A percentile compares a stretch with the other conserved stretches of the same genome.
Conservation (phyloP, 1,140 invertebrate genomes). For the Anadara kagoshimensis region DNA sequence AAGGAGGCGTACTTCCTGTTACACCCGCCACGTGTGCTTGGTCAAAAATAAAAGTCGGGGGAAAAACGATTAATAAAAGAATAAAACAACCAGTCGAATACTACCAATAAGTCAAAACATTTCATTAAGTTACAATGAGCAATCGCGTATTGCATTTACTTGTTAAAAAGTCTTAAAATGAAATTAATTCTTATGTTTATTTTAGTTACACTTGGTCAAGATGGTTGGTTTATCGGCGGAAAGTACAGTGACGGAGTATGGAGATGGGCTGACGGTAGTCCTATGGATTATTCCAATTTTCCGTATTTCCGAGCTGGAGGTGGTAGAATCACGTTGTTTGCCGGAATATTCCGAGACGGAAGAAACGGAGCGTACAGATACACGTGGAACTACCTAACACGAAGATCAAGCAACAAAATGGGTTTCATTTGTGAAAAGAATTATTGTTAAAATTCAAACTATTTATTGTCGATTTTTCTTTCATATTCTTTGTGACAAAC, state of each 20-base stretch:
- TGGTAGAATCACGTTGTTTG: neutral
- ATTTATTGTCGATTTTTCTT: too few relatives aligned
- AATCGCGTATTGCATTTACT: too few relatives aligned
- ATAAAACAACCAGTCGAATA: too few relatives aligned
- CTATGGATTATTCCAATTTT: slow-evolving; percentile 2
- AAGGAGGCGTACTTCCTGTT: too few relatives aligned
- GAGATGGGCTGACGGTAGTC: slow-evolving; percentile 4
- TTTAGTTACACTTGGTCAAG: neutral
- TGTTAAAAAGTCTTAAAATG: too few relatives aligned
- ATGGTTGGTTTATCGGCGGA: slow-evolving; percentile 4
- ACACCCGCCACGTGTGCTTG: too few relatives aligned
- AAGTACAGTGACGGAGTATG: neutral
- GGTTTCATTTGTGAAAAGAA: slow-evolving; percentile 11
- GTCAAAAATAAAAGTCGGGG: too few relatives aligned
- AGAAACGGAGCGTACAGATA: neutral
- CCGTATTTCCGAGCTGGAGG: neutral
- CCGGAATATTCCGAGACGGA: neutral
- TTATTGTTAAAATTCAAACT: neutral
- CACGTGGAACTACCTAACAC: neutral
- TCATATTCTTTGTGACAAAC: too few relatives aligned
- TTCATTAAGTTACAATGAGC: too few relatives aligned
- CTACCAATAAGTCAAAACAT: too few relatives aligned
- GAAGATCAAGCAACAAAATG: neutral
- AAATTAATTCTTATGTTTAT: too few relatives aligned
- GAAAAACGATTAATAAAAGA: too few relatives aligned